Percentiles rank a stretch among this genome's conserved stretches.
These are phyloP conservation scores for Bubo scandiacus DNA, from an alignment of 2,113 vertebrate species.

Conservation along the genomic window DNA sequence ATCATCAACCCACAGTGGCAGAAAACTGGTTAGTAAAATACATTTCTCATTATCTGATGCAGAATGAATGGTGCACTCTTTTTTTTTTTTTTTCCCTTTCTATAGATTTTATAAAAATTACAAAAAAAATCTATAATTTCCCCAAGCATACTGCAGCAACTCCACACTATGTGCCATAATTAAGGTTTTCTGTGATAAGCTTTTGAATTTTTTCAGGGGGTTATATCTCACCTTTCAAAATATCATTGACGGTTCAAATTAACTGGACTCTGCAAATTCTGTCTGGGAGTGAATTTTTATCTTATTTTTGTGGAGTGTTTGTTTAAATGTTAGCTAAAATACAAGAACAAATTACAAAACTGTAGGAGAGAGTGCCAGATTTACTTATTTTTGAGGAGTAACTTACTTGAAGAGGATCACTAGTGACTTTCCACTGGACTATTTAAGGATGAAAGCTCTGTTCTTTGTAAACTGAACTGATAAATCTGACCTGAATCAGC, in stretches of 20 bases:
- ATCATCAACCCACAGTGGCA: constrained; percentile 79
- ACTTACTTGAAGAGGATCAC: background rate
- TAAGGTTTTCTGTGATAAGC: constrained; percentile 40
- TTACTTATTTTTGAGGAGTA: background rate
- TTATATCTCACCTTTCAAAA: constrained; percentile 7
- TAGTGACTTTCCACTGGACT: background rate
- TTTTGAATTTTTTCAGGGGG: background rate
- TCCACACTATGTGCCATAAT: constrained; percentile 3
- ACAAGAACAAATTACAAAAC: background rate
- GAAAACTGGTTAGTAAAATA: constrained; percentile 88
- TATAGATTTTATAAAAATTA: constrained; percentile 43
- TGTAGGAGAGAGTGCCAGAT: background rate
- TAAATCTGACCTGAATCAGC: background rate
- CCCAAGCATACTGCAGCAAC: background rate
- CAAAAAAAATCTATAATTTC: constrained; percentile 17
- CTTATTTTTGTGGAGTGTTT: background rate
- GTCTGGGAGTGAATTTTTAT: background rate
- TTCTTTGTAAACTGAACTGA: background rate
- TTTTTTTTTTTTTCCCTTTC: background rate
- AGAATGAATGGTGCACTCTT: constrained; percentile 38
- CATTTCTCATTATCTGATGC: constrained; percentile 88
- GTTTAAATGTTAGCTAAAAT: background rate
- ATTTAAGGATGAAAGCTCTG: background rate
- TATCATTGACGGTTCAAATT: background rate
- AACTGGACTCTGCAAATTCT: background rate